Percentiles rank a stretch among this genome's conserved stretches.
Evolutionary conservation across 2,113 vertebrate species (phyloP).

Genomic region (Emberiza fucata): DNA sequence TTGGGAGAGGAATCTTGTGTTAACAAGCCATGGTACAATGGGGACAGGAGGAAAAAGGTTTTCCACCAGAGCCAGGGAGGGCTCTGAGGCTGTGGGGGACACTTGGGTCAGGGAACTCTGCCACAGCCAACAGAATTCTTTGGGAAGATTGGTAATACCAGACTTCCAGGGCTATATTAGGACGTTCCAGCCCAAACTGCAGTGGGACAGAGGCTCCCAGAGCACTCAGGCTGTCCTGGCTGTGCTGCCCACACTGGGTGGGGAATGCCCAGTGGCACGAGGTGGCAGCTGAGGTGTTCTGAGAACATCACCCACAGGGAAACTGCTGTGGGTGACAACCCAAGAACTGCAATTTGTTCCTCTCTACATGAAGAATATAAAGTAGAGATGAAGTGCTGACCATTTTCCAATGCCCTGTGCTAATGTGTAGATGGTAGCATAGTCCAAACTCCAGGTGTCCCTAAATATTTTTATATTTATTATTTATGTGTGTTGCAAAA

Average conservation of each 20-base stretch:
- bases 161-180: neutral
- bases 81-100: neutral
- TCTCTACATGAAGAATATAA: neutral
- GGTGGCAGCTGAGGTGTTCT: neutral
- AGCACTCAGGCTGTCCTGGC: neutral
- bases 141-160: too few relatives aligned
- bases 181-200: neutral
- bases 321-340: neutral
- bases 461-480: neutral
- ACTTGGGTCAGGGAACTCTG: neutral
- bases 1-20: neutral
- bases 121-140: neutral
- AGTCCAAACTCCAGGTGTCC: fast-evolving
- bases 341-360: neutral
- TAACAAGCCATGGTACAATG: neutral
- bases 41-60: neutral
- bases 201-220: neutral
- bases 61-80: neutral
- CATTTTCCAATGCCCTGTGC: neutral
- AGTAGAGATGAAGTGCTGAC: neutral
- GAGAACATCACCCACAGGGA: fast-evolving
- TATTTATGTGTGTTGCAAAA: neutral
- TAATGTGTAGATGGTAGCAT: neutral
- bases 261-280: neutral
- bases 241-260: fast-evolving